A percentile compares a stretch with the other conserved stretches of the same genome.
phyloP scores from a whole-genome alignment of 2,888 invertebrate species.

The Drosophila mimica region DNA sequence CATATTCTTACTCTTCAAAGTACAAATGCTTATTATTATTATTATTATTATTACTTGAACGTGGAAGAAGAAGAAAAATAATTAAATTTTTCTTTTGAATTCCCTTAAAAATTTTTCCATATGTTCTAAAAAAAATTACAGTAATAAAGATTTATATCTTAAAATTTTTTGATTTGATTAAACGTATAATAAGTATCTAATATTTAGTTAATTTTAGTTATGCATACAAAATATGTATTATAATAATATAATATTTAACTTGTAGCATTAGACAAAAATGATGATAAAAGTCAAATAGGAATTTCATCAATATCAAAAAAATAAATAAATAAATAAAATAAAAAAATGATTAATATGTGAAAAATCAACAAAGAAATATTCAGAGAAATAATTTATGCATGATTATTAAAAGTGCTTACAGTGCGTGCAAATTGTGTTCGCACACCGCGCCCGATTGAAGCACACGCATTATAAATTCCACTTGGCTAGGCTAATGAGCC shows the following conservation, averaged over 20 bases:
- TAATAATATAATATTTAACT: neutral
- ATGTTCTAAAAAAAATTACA: neutral
- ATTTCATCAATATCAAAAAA: neutral
- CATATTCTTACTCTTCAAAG: neutral
- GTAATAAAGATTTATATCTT: neutral
- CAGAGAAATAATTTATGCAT: slow-evolving; percentile 12
- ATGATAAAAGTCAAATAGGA: neutral
- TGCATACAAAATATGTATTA: neutral
- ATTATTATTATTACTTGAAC: neutral
- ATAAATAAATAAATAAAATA: neutral
- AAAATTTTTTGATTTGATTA: neutral
- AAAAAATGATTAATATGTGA: neutral
- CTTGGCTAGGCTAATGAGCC: slow-evolving; percentile 68
- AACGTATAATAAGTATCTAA: neutral
- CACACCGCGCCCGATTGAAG: neutral
- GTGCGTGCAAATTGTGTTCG: neutral
- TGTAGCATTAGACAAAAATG: neutral
- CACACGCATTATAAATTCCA: slow-evolving; percentile 51
- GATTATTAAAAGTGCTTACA: slow-evolving; percentile 5
- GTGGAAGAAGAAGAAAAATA: neutral
- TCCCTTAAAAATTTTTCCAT: neutral
- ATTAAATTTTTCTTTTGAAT: neutral
- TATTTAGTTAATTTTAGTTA: too few relatives aligned
- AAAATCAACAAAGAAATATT: slow-evolving; percentile 6
- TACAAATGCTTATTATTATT: neutral